A percentile compares a stretch with the other conserved stretches of the same genome.
Conservation (phyloP, 2,113 vertebrate species). For the Blennius ocellaris region DNA sequence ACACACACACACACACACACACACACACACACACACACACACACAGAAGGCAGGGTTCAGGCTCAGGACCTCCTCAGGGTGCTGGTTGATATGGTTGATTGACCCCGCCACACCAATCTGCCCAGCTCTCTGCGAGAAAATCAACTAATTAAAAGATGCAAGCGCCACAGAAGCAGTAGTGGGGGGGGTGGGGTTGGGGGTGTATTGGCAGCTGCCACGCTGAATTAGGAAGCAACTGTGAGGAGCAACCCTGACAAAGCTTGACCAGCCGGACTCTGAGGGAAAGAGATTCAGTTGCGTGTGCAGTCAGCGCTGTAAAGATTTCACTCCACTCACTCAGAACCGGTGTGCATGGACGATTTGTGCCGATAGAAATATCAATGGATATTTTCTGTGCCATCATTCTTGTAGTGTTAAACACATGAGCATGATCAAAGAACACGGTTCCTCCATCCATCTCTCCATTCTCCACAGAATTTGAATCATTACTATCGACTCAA, state of each 20-base stretch:
- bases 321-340: too few species aligned
- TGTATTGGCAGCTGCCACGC: constrained; percentile 49
- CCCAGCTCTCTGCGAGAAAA: constrained; percentile 73
- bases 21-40: not conserved
- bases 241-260: constrained; percentile 61
- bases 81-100: constrained; percentile 72
- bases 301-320: too few species aligned
- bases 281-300: too few species aligned
- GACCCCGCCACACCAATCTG: constrained; percentile 74
- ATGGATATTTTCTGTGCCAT: too few species aligned
- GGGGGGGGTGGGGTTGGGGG: not conserved
- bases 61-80: constrained; percentile 57
- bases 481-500: too few species aligned
- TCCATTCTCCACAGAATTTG: too few species aligned
- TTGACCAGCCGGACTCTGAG: constrained; percentile 1
- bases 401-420: too few species aligned
- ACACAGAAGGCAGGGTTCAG: not conserved
- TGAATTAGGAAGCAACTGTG: constrained; percentile 63
- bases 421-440: too few species aligned
- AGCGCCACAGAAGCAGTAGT: constrained; percentile 34
- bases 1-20: not conserved
- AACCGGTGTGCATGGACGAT: too few species aligned
- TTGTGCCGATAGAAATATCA: too few species aligned
- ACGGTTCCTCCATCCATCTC: too few species aligned
- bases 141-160: constrained; percentile 78